phyloP scores from a whole-genome alignment of 92 coral and sea anemone genomes.

The Metridium senile region DNA sequence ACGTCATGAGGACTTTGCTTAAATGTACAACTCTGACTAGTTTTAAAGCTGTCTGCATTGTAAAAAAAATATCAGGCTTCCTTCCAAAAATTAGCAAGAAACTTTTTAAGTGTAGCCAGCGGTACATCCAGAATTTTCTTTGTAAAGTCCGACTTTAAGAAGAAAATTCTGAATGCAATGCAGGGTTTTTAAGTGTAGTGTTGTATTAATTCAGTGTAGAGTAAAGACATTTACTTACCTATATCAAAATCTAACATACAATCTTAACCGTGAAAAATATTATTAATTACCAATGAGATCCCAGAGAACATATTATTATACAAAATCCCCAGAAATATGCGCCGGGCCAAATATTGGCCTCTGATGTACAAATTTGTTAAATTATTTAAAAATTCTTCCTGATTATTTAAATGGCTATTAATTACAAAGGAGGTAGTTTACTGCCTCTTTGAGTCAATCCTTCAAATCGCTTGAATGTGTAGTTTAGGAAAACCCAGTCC shows the following conservation, averaged over 20 bases:
- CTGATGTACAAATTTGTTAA: slow-evolving; percentile 26
- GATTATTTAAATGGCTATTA: background rate
- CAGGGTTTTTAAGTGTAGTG: too few species aligned
- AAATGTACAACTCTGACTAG: too few species aligned
- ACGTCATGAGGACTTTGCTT: too few species aligned
- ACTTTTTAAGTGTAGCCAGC: too few species aligned
- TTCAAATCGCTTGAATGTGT: slow-evolving; percentile 96
- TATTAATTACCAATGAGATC: background rate
- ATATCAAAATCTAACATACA: background rate
- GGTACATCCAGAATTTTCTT: too few species aligned
- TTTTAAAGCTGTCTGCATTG: too few species aligned
- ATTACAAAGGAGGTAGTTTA: slow-evolving; percentile 70
- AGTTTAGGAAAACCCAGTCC: slow-evolving; percentile 99
- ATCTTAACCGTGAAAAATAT: background rate
- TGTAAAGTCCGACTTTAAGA: too few species aligned
- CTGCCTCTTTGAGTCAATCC: slow-evolving; percentile 95
- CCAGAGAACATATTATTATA: background rate
- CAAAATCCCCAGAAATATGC: slow-evolving; percentile 8
- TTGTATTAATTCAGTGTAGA: too few species aligned
- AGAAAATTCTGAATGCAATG: too few species aligned
- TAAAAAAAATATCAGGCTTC: too few species aligned
- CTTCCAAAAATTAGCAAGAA: too few species aligned
- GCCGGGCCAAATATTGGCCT: background rate
- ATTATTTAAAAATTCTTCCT: slow-evolving; percentile 21
- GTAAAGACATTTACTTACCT: too few species aligned